These are phyloP conservation scores for Sinocyclocheilus anshuiensis DNA, from an alignment of 2,113 vertebrate genomes.

Conservation along the genomic window DNA sequence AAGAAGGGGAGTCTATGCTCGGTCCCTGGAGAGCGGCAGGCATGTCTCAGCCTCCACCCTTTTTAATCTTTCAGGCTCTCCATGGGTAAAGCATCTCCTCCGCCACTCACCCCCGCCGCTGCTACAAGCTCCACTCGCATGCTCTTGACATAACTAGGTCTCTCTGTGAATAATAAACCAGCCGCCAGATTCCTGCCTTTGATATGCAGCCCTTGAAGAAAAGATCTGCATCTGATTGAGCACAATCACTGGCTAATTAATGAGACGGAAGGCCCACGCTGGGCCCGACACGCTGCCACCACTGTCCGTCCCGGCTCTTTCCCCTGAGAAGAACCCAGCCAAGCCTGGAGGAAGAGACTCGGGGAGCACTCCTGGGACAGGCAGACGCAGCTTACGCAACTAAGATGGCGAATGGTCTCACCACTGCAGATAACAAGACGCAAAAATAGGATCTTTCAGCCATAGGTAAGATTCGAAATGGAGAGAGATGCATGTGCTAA, in stretches of 20 bases:
- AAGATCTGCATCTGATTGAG: slow-evolving; percentile 51
- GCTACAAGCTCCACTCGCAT: slow-evolving; percentile 41
- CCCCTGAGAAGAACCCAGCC: neutral
- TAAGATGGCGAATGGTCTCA: neutral
- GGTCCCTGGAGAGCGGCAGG: slow-evolving; percentile 13
- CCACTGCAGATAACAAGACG: slow-evolving; percentile 2
- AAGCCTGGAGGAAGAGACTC: slow-evolving; percentile 3
- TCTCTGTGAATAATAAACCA: slow-evolving; percentile 63
- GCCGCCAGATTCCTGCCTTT: slow-evolving; percentile 59
- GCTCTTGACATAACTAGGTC: slow-evolving; percentile 71
- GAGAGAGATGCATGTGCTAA: neutral
- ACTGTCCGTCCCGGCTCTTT: neutral
- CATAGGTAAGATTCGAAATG: neutral
- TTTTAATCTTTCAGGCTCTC: slow-evolving; percentile 54
- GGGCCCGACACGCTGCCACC: neutral
- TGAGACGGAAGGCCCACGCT: slow-evolving; percentile 52
- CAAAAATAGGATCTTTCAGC: neutral
- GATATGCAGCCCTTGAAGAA: slow-evolving; percentile 55
- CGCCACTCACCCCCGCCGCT: slow-evolving; percentile 21
- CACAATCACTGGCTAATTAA: slow-evolving; percentile 57
- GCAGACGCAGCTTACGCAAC: neutral
- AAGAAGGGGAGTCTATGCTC: slow-evolving; percentile 15
- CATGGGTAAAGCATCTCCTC: slow-evolving; percentile 43
- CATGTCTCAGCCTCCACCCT: slow-evolving; percentile 50
- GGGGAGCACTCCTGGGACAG: neutral